Evolutionary conservation across 2,888 invertebrate species (phyloP).

Genomic region (Penaeus monodon): DNA sequence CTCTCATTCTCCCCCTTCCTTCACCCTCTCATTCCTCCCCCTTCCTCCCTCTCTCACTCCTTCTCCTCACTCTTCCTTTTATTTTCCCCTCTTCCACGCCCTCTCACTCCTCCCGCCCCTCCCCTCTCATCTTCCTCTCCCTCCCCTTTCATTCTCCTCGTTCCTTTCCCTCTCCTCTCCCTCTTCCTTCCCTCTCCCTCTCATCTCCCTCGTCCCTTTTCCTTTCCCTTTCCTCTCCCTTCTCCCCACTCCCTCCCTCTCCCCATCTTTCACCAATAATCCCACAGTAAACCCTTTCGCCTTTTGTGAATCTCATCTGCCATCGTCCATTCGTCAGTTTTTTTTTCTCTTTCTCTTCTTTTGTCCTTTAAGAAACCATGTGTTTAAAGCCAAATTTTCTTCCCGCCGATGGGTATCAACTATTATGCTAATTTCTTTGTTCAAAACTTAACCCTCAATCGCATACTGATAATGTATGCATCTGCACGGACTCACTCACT

Average conservation of each 20-base stretch:
- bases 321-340: background rate
- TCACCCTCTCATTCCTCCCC: too few species aligned
- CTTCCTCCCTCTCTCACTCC: too few species aligned
- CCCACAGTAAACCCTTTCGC: background rate
- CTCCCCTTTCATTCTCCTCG: background rate
- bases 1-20: too few species aligned
- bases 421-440: background rate
- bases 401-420: background rate
- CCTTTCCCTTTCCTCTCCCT: too few species aligned
- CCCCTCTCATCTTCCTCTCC: background rate
- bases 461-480: background rate
- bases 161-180: background rate
- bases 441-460: background rate
- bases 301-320: background rate
- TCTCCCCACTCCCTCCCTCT: background rate
- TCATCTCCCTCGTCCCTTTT: too few species aligned
- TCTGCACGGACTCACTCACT: background rate
- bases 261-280: too few species aligned
- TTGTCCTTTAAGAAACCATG: background rate
- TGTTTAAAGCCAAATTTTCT: background rate
- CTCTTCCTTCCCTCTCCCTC: too few species aligned
- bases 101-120: background rate
- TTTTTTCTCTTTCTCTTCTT: background rate
- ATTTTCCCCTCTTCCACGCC: background rate
- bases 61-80: too few species aligned